These are phyloP conservation scores for Eueides isabella DNA, from an alignment of 1,140 invertebrate species.

Conservation along the genomic window DNA sequence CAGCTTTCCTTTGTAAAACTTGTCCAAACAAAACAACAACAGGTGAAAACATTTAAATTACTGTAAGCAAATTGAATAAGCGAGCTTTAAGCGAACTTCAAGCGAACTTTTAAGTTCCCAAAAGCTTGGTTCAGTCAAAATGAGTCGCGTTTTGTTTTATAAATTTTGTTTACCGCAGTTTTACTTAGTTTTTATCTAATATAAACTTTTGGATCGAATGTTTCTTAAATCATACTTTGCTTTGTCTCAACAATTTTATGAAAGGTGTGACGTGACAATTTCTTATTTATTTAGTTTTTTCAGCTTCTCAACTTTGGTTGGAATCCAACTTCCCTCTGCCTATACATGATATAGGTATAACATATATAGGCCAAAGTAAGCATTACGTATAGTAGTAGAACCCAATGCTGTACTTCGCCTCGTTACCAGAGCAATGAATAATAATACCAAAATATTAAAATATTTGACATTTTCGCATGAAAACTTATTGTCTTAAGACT, in stretches of 20 bases:
- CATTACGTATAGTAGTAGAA: no score
- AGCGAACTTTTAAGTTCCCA: slow-evolving; percentile 4
- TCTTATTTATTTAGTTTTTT: no score
- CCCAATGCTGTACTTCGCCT: no score
- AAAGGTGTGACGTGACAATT: no score
- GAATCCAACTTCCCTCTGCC: no score
- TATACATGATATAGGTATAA: no score
- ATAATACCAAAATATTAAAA: no score
- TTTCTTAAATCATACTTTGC: background rate
- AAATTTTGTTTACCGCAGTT: background rate
- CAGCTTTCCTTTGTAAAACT: background rate
- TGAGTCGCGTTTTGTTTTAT: background rate
- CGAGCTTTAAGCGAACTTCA: background rate
- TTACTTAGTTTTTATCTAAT: background rate
- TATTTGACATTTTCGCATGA: no score
- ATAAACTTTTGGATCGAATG: background rate
- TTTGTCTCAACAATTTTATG: background rate
- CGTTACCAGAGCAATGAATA: no score
- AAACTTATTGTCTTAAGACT: no score
- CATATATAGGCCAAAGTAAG: no score
- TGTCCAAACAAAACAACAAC: background rate
- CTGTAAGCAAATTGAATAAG: slow-evolving; percentile 12
- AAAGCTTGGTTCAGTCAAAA: background rate
- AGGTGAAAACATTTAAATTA: slow-evolving; percentile 12
- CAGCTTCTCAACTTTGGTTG: no score